Conservation (phyloP, 1,140 invertebrate genomes). For the Trissolcus basalis region DNA sequence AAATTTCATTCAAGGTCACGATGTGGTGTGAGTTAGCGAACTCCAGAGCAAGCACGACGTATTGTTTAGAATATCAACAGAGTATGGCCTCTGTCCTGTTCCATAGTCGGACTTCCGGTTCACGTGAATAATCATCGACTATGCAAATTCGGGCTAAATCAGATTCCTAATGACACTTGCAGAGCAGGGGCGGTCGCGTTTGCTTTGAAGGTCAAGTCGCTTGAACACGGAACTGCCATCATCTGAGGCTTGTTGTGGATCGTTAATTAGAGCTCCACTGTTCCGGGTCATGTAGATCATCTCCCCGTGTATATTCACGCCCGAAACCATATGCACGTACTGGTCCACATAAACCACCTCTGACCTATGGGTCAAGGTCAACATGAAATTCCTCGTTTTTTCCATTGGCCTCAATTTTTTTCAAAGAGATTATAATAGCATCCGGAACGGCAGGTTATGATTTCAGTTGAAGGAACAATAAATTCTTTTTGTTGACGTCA, state of each 20-base stretch:
- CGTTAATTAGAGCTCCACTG: constrained; percentile 11
- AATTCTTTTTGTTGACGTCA: too few relatives aligned
- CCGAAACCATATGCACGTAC: constrained; percentile 11
- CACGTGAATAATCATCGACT: constrained; percentile 3
- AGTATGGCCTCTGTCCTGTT: background rate
- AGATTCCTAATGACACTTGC: constrained; percentile 20
- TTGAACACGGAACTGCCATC: background rate
- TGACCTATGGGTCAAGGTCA: constrained; percentile 16
- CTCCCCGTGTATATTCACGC: constrained; percentile 12
- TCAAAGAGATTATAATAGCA: too few relatives aligned
- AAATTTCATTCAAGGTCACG: background rate
- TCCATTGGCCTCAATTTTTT: too few relatives aligned
- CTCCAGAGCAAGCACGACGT: background rate
- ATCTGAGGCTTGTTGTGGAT: constrained; percentile 4
- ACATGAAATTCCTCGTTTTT: too few relatives aligned
- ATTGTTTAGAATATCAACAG: background rate
- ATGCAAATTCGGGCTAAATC: constrained; percentile 7
- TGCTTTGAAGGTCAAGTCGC: constrained; percentile 23
- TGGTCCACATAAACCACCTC: background rate
- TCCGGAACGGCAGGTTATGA: too few relatives aligned
- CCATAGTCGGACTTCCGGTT: background rate
- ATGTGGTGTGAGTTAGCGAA: background rate
- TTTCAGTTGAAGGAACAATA: too few relatives aligned
- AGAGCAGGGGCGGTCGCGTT: background rate
- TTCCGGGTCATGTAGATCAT: background rate